phyloP scores from a whole-genome alignment of 2,797 vertebrate species.

The Halcyon chelicuti region DNA sequence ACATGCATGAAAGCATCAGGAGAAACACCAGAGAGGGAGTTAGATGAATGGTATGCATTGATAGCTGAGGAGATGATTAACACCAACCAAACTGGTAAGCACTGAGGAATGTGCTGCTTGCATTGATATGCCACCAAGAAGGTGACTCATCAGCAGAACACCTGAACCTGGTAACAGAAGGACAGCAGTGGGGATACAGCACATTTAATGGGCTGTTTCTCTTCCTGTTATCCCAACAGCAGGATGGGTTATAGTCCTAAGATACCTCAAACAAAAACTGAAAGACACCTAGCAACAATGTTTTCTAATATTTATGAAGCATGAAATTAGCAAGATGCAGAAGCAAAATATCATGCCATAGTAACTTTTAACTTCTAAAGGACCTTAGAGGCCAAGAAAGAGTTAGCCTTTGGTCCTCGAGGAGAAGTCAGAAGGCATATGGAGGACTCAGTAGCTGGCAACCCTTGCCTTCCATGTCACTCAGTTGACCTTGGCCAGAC shows the following conservation, averaged over 20 bases:
- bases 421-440: not conserved
- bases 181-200: not conserved
- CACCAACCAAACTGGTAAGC: not conserved
- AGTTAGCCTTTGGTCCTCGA: not conserved
- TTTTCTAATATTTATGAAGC: not conserved
- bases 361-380: not conserved
- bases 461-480: not conserved
- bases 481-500: not conserved
- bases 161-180: not conserved
- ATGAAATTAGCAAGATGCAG: not conserved
- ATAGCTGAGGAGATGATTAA: not conserved
- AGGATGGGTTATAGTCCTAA: not conserved
- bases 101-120: not conserved
- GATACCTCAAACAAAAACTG: not conserved
- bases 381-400: not conserved
- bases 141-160: not conserved
- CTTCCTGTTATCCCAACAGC: not conserved
- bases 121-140: not conserved
- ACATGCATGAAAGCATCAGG: not conserved
- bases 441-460: not conserved
- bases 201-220: not conserved
- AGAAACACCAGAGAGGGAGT: not conserved
- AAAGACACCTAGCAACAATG: not conserved
- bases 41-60: not conserved
- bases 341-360: not conserved